Base-by-base conservation (phyloP, 2,797 vertebrate species). In the Pyrocephalus nanus region DNA sequence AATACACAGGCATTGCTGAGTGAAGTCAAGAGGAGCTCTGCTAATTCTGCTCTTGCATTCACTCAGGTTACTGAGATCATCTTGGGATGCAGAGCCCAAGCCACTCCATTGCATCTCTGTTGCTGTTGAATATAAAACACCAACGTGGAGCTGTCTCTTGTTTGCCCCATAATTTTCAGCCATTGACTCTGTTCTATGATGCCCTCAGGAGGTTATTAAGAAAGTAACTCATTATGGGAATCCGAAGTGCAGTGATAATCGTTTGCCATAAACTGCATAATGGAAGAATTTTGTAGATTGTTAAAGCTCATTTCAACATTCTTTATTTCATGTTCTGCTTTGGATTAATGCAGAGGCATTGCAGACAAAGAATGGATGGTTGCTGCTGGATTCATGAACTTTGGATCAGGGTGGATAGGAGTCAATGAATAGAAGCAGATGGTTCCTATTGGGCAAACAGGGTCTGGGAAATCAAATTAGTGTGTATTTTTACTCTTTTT, bases 81-180 rank as follows among this genome's bases (percentile, higher is more conserved):
- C 67, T 85, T 4, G 16, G 60, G 70, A 32, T 80, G 83, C 72
- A 75, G 91, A 75, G 45, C 87, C 69, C 88, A 70, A 61, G 92
- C 81, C 81, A 72, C 66, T 91, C 67, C 91, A 78, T 94, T 95
- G 76, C 30, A 42, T 62, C 86, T 95, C 79, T 76, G 13, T 92
- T 96, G 57, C 64, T 67, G n/a, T 47, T 74, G 88, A 89, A 89
- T 95, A 66, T 74, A 89, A 96, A 96, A 94, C 88, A 70, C 70
- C 2, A 8, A 34, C 23, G 71, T 61, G 43, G 90, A 94, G 86
- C 57, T 34, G 47, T 72, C 54, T 96, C 81, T 79, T 92, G 45
- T 89, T 66, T 67, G 51, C 92, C 4, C 8, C 51, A 15, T 86
- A 75, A 73, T 88, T 77, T 74, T 77, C 69, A 95, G 62, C 64